A percentile compares a stretch with the other conserved stretches of the same genome.
Evolutionary conservation across 2,113 vertebrate genomes (phyloP).

Genomic region (Deroptyus accipitrinus): DNA sequence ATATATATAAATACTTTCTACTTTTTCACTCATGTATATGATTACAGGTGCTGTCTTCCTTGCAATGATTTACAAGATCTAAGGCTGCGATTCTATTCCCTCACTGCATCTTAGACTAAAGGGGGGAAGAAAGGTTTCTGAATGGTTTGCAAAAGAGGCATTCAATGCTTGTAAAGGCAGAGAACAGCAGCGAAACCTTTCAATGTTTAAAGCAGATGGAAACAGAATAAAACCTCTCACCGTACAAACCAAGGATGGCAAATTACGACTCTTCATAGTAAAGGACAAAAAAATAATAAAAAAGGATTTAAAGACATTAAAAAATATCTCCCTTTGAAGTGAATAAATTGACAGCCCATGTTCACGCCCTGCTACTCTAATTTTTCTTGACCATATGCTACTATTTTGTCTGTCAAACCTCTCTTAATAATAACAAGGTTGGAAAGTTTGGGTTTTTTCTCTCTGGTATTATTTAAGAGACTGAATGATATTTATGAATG

Average conservation of each 20-base stretch:
- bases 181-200: not conserved
- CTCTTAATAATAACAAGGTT: not conserved
- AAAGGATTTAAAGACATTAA: not conserved
- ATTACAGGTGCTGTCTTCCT: not conserved
- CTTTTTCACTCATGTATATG: not conserved
- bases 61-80: not conserved
- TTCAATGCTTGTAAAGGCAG: not conserved
- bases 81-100: not conserved
- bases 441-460: not conserved
- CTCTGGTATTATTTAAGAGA: not conserved
- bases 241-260: not conserved
- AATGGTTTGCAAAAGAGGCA: rapidly evolving
- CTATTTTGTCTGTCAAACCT: not conserved
- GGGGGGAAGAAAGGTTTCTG: not conserved
- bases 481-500: not conserved
- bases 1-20: not conserved
- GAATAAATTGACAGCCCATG: not conserved
- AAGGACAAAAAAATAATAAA: not conserved
- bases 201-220: not conserved
- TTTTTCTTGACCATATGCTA: not conserved
- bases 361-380: not conserved
- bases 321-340: not conserved
- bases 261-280: not conserved
- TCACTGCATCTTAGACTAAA: not conserved
- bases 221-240: not conserved